phyloP scores from a whole-genome alignment of 2,888 invertebrate genomes.

The Philonicus albiceps region DNA sequence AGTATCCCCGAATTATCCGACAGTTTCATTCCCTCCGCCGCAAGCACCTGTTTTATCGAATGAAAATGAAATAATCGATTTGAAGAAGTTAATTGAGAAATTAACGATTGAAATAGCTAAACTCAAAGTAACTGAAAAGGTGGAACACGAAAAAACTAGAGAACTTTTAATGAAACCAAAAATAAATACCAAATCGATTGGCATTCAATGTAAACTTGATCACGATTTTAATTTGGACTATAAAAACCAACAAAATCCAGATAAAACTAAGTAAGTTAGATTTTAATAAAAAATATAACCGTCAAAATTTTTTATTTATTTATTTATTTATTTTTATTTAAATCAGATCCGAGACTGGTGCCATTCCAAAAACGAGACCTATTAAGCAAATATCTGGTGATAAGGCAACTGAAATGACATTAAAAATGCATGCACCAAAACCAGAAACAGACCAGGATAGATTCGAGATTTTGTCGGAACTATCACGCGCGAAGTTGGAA shows the following conservation, averaged over 20 bases:
- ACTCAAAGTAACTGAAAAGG: background rate
- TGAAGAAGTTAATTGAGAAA: background rate
- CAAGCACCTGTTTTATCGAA: no score
- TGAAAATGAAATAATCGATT: background rate
- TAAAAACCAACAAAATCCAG: background rate
- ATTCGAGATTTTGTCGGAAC: background rate
- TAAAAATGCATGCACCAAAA: background rate
- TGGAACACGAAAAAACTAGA: background rate
- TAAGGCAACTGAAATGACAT: background rate
- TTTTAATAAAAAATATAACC: background rate
- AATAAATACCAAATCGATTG: background rate
- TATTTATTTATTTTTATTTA: no score
- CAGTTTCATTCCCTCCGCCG: no score
- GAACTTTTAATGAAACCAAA: background rate
- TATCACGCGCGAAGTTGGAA: background rate
- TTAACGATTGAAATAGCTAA: background rate
- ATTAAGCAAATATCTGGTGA: background rate
- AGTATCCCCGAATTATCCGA: no score
- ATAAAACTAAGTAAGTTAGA: background rate
- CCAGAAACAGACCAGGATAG: background rate
- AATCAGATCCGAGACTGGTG: no score
- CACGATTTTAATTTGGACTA: no score
- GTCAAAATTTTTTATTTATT: no score
- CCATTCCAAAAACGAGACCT: no score
- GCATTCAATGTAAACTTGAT: background rate